Percentiles rank a stretch among this genome's conserved stretches.
These are phyloP conservation scores for Odontomyia ornata DNA, from an alignment of 2,888 invertebrate genomes.

Conservation along the genomic window DNA sequence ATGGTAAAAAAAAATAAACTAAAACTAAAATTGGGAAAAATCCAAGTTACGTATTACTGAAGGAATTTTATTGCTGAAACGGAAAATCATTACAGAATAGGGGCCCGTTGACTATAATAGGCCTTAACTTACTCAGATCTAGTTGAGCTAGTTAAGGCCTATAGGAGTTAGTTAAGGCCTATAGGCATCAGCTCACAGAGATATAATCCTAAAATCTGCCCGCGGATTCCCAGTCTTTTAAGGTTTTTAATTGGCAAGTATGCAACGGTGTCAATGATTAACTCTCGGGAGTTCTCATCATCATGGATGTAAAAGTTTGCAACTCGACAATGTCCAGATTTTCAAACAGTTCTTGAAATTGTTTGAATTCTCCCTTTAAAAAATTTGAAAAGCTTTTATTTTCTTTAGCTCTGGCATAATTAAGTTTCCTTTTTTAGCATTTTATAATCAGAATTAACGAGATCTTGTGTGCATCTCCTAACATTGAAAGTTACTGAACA, in stretches of 20 bases:
- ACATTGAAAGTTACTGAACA: background rate
- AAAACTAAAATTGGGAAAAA: too few relatives aligned
- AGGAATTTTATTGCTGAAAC: too few relatives aligned
- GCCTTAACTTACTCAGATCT: slow-evolving; percentile 56
- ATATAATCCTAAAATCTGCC: slow-evolving; percentile 58
- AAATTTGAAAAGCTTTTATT: slow-evolving; percentile 56
- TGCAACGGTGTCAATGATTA: slow-evolving; percentile 58
- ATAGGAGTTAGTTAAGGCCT: slow-evolving; percentile 29
- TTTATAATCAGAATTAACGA: slow-evolving; percentile 46
- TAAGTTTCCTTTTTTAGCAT: slow-evolving; percentile 23
- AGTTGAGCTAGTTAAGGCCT: slow-evolving; percentile 54
- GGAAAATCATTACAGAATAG: too few relatives aligned
- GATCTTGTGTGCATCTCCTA: slow-evolving; percentile 12
- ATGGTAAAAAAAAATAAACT: too few relatives aligned
- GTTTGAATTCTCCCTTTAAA: slow-evolving; percentile 54
- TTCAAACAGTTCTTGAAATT: slow-evolving; percentile 56
- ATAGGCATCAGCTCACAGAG: too few relatives aligned
- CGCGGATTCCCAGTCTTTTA: slow-evolving; percentile 55
- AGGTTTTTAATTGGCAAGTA: slow-evolving; percentile 56
- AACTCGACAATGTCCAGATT: slow-evolving; percentile 58
- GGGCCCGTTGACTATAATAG: slow-evolving; percentile 54
- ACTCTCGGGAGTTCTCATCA: slow-evolving; percentile 45
- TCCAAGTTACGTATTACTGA: too few relatives aligned
- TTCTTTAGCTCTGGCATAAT: background rate
- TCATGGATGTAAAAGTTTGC: background rate